Base-by-base conservation (phyloP, 2,888 invertebrate species). In the Myopa testacea region DNA sequence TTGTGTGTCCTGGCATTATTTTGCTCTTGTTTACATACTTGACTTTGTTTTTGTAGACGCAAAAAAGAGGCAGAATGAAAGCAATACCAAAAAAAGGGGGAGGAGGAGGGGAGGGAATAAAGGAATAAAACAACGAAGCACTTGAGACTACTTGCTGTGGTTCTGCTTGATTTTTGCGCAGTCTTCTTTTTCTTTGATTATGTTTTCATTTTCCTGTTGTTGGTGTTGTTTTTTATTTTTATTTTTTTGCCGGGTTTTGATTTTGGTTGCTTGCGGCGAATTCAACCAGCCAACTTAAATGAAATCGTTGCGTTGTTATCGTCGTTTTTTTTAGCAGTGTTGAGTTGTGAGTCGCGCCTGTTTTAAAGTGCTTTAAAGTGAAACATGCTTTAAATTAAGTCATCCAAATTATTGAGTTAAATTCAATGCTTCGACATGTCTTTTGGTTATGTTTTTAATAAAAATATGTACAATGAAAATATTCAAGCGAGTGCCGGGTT, bases 1-100 rank as follows among this genome's bases (percentile, higher is more conserved):
- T 50, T 71, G n/a, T 63, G 58, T 45, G 34, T 65, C 37, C 65
- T 37, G 37, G 26, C 69, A 67, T 67, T 55, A 75, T 75, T 67
- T 73, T 19, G 62, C 62, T 52, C 63, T 74, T 75, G 75, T 69
- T 75, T 75, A 60, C 69, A 75, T 45, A 75, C 75, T 75, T 75
- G 75, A 75, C 75, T 75, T 75, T 75, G 75, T 40, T 68, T 69
- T 75, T 69, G 75, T 40, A 75, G 75, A 69, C 60, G 58, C 60
- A 58, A 60, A 58, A 34, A 75, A 68, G 16, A 65, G 19, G n/a
- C 16, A 7, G 34, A 63, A 45, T 26, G 63, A 52, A 50, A 14
- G 34, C 10, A n/a, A n/a, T 5, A 12, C 58, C 58, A 16, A 12
- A n/a, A 12, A 58, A 58, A 4, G 58, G 8, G 19, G 3, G 19